Base-by-base conservation (phyloP, 1,140 invertebrate species). In the Triops longicaudatus region DNA sequence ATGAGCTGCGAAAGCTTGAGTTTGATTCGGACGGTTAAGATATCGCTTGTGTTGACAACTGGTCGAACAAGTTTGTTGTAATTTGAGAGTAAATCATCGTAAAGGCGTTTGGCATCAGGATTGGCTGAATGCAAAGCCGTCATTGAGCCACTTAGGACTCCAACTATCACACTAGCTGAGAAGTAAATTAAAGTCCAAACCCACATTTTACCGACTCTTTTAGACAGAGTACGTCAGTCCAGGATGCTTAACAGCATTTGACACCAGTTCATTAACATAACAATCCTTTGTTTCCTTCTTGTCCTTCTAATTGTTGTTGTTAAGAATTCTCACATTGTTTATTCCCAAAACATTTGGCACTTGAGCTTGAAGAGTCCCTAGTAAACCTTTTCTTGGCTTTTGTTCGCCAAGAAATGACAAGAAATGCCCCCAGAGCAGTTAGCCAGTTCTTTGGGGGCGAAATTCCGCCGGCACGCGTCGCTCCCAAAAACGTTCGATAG, bases 31-130 rank as follows among this genome's bases (percentile, higher is more conserved):
- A 98, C 96, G 78, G 93, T 96, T 81, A 99, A 90, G 81, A 92
- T 90, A 85, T 99, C 96, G 77, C 93, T 94, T 86, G 96, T 98
- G 87, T 98, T 97, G 80, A 92, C 92, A 79, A 99, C 96, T 73
- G 98, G 98, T 82, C 97, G 87, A 82, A 98, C 98, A 82, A 98
- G 91, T 81, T 96, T 90, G 88, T 99, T 99, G 88, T 99, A 99
- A 86, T 97, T 97, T 82, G 92, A 94, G 73, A 98, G 89, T 79
- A 97, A 88, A 86, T 97, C 94, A 88, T 97, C 94, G 88, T 97
- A 97, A 81, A 97, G 90, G 84, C 94, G 89, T 88, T 96, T 96
- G 80, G 94, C 93, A 85, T 96, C 93, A 81, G 92, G 92, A 87
- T 96, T 96, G 83, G 90, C 91, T 75, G 12, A 44, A 7, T 75